Conservation (phyloP, 2,888 invertebrate genomes). For the Pheosia tremula region DNA sequence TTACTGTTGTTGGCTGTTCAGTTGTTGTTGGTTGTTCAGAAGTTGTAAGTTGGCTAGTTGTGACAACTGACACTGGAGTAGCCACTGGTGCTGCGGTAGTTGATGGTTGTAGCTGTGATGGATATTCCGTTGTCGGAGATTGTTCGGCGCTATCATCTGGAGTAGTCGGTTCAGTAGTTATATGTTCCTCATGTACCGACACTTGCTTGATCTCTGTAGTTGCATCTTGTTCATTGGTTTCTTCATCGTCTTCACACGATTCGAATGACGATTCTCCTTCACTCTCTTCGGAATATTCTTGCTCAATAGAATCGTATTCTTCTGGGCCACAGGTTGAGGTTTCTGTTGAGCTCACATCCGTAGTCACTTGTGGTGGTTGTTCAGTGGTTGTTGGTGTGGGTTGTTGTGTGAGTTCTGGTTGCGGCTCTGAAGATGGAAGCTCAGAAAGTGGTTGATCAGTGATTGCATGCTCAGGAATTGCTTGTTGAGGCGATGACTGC, state of each 20-base stretch:
- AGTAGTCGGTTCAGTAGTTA: background rate
- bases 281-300: background rate
- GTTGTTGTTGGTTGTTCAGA: background rate
- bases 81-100: background rate
- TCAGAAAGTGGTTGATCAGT: background rate
- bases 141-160: background rate
- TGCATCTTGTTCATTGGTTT: background rate
- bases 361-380: too few relatives aligned
- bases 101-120: conserved; percentile 7
- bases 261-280: background rate
- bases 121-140: background rate
- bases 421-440: too few relatives aligned
- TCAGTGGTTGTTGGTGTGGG: too few relatives aligned
- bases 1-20: background rate
- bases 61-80: conserved; percentile 9
- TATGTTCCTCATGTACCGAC: background rate
- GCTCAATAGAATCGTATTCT: background rate
- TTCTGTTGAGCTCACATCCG: background rate
- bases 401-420: too few relatives aligned
- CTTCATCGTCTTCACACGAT: background rate
- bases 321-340: background rate
- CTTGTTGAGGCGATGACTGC: background rate
- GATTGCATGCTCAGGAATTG: background rate
- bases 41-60: background rate
- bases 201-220: background rate